Evolutionary conservation across 2,797 vertebrate species (phyloP).

Genomic region (Lates japonicus): DNA sequence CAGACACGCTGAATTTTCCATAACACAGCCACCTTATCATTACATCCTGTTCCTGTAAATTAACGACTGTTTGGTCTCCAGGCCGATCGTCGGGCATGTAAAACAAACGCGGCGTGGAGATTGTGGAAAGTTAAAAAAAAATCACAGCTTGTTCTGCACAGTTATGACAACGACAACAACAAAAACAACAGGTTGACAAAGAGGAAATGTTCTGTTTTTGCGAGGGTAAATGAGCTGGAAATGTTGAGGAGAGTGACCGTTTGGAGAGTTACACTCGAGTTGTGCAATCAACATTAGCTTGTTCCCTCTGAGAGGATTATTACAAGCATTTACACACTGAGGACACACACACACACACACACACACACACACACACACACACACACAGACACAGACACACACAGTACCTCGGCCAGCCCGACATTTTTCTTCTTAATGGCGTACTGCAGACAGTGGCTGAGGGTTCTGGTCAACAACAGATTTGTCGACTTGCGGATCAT

Average conservation of each 20-base stretch:
- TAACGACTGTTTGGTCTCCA: slow-evolving; percentile 24
- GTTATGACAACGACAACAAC: slow-evolving; percentile 18
- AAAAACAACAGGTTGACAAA: slow-evolving; percentile 7
- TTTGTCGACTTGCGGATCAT: slow-evolving; percentile 99
- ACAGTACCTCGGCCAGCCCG: slow-evolving; percentile 92
- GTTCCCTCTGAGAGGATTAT: slow-evolving; percentile 29
- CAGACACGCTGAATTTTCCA: slow-evolving; percentile 11
- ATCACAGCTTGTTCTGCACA: slow-evolving; percentile 1
- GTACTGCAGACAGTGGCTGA: slow-evolving; percentile 95
- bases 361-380: slow-evolving; percentile 24
- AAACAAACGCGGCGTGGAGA: slow-evolving; percentile 7
- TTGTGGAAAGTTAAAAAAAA: slow-evolving; percentile 31
- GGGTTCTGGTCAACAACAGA: slow-evolving; percentile 93
- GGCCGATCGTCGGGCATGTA: not conserved
- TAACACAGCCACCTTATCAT: not conserved
- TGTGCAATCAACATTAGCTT: slow-evolving; percentile 29
- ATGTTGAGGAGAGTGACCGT: slow-evolving; percentile 3
- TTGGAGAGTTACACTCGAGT: not conserved
- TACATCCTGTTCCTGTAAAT: slow-evolving; percentile 22
- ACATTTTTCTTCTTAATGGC: slow-evolving; percentile 97
- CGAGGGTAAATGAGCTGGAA: slow-evolving; percentile 38
- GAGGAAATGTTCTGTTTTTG: slow-evolving; percentile 36
- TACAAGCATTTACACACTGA: slow-evolving; percentile 3
- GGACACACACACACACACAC: slow-evolving; percentile 38
- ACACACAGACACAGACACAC: slow-evolving; percentile 36